These are phyloP conservation scores for Lagorchestes hirsutus DNA, from an alignment of 2,797 vertebrate species.

Conservation along the genomic window DNA sequence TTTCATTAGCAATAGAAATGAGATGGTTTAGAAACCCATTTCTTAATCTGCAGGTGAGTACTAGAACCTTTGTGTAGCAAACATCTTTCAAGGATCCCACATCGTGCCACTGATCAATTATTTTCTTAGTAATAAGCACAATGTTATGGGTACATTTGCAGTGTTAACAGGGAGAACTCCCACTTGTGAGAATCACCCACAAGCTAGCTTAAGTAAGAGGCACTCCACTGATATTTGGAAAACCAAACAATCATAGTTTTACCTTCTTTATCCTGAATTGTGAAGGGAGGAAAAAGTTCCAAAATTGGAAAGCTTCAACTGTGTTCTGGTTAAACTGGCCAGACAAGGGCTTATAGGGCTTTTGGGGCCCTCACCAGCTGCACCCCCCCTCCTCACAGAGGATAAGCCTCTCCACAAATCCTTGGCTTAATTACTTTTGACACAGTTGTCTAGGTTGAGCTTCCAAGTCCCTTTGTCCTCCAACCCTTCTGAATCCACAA, in stretches of 20 bases:
- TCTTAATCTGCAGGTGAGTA: slow-evolving; percentile 86
- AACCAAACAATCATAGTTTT: slow-evolving; percentile 73
- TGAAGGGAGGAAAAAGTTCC: slow-evolving; percentile 71
- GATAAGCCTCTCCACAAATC: slow-evolving; percentile 83
- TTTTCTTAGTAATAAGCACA: slow-evolving; percentile 77
- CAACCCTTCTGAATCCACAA: slow-evolving; percentile 74
- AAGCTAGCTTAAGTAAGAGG: slow-evolving; percentile 59
- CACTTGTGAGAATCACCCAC: slow-evolving; percentile 46
- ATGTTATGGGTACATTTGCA: slow-evolving; percentile 78
- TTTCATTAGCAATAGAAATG: slow-evolving; percentile 86
- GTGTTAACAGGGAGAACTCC: slow-evolving; percentile 71
- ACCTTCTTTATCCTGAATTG: slow-evolving; percentile 70
- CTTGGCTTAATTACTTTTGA: slow-evolving; percentile 82
- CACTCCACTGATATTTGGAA: slow-evolving; percentile 55
- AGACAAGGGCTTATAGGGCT: slow-evolving; percentile 77
- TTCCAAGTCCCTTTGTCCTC: slow-evolving; percentile 79
- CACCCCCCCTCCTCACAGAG: slow-evolving; percentile 68
- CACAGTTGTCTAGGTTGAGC: slow-evolving; percentile 79
- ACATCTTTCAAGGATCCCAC: slow-evolving; percentile 75
- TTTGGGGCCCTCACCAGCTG: slow-evolving; percentile 76
- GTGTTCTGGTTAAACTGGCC: slow-evolving; percentile 74
- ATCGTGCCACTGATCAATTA: slow-evolving; percentile 76
- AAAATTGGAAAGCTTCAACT: slow-evolving; percentile 70
- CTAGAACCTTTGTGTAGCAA: slow-evolving; percentile 78
- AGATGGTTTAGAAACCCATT: slow-evolving; percentile 82